phyloP scores from a whole-genome alignment of 2,888 invertebrate species.

The Mechanitis mazaeus region DNA sequence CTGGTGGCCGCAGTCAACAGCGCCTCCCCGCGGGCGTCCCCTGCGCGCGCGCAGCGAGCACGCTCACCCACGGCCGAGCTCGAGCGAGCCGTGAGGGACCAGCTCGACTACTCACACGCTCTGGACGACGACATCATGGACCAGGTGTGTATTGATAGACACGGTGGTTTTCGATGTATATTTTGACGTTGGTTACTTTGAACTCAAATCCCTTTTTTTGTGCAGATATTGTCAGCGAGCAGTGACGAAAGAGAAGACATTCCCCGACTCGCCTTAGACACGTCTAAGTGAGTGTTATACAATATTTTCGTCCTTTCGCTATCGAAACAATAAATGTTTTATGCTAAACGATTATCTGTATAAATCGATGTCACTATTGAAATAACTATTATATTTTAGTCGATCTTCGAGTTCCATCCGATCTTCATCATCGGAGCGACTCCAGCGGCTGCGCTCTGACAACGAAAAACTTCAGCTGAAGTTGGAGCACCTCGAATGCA shows the following conservation, averaged over 20 bases:
- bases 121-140: conserved; percentile 67
- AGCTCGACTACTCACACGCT: conserved; percentile 62
- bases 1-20: too few species aligned
- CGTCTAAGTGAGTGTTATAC: conserved; percentile 55
- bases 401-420: conserved; percentile 51
- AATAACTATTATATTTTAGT: conserved; percentile 8
- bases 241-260: conserved; percentile 67
- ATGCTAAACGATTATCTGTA: not conserved
- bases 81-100: conserved; percentile 60
- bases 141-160: conserved; percentile 42
- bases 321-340: not conserved
- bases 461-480: conserved; percentile 59
- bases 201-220: conserved; percentile 10
- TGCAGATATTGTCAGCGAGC: conserved; percentile 64
- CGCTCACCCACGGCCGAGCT: conserved; percentile 68
- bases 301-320: too few species aligned
- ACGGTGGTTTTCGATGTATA: too few species aligned
- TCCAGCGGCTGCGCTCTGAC: conserved; percentile 47
- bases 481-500: conserved; percentile 51
- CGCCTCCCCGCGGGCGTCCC: too few species aligned
- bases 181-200: too few species aligned
- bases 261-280: conserved; percentile 58
- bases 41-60: conserved; percentile 19
- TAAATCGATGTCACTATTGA: too few species aligned
- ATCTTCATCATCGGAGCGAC: conserved; percentile 58